Percentiles rank a stretch among this genome's conserved stretches.
Conservation (phyloP, 2,888 invertebrate genomes). For the Spilarctia lutea region DNA sequence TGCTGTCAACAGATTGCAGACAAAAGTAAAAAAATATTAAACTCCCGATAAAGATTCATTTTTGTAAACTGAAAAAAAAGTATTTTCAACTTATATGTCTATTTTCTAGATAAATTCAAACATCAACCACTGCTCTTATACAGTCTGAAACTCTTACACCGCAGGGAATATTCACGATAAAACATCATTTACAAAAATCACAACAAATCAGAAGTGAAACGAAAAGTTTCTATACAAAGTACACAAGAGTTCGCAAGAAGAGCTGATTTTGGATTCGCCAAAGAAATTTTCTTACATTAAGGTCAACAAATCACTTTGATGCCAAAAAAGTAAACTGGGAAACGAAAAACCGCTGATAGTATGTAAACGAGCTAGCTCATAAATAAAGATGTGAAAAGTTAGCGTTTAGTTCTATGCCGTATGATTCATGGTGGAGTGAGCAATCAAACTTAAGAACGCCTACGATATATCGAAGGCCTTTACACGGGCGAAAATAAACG, state of each 20-base stretch:
- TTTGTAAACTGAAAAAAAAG: no score
- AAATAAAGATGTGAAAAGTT: slow-evolving; percentile 76
- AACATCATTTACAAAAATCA: slow-evolving; percentile 1
- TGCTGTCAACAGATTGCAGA: no score
- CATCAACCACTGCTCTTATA: background rate
- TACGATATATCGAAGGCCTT: slow-evolving; percentile 47
- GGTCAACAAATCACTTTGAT: slow-evolving; percentile 44
- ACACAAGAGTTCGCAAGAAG: slow-evolving; percentile 48
- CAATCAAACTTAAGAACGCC: slow-evolving; percentile 69
- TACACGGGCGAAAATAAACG: background rate
- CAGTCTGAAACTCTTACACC: background rate
- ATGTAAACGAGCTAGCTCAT: slow-evolving; percentile 72
- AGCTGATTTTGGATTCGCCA: slow-evolving; percentile 46
- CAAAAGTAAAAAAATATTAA: no score
- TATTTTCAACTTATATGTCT: no score
- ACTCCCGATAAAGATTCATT: no score
- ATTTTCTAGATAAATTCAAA: no score
- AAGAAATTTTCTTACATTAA: slow-evolving; percentile 43
- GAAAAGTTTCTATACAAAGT: slow-evolving; percentile 7
- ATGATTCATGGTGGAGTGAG: slow-evolving; percentile 73
- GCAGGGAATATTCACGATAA: background rate
- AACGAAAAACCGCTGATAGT: slow-evolving; percentile 65
- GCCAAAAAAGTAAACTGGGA: slow-evolving; percentile 48
- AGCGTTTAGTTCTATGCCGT: slow-evolving; percentile 61
- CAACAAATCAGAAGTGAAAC: slow-evolving; percentile 1